Evolutionary conservation across 2,797 vertebrate species (phyloP), one percentile per base, ranked within the genome.

Genomic region (Taenioides sp.): DNA sequence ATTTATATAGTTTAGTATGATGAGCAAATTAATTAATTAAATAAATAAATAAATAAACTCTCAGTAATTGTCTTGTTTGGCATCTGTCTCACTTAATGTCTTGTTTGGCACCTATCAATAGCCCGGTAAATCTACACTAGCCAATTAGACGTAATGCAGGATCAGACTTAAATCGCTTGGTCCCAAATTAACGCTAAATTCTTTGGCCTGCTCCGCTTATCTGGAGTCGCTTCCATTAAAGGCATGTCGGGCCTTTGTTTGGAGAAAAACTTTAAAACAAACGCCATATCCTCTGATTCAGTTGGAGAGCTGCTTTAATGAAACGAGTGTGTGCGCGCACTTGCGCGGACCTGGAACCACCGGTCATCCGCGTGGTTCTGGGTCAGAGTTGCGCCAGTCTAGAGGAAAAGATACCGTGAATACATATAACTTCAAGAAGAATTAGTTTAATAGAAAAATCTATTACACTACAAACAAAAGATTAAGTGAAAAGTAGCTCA

Each of bases 271-370:
- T 77, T 82, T 76, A 80, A 80, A 83, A 84, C 73, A 84, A 88
- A 88, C 65, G 74, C 70, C 71, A 77, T 22, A 78, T 86, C 80
- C 84, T 84, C 83, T 85, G 40, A 87, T 85, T 85, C 79, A 87
- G 86, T 86, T 80, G 5, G 63, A 78, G 67, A 79, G 10, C 75
- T 60, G 70, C 65, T 69, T 58, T 64, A 78, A 81, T 82, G 81
- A 83, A 78, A 77, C 71, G 81, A 83, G 63, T 4, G 71, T 22
- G 79, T 67, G 74, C 70, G 65, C 49, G 61, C 17, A 1, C 74
- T 55, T 68, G 7, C 55, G 71, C 52, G 61, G 22, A 58, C 54
- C 49, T 71, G 75, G 71, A 77, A 77, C 76, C 78, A 75, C 71
- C 69, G 67, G 65, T 22, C 72, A 59, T 76, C 61, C 28, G 27